Base-by-base conservation (phyloP, 2,888 invertebrate genomes). In the Drosophila niveifrons region DNA sequence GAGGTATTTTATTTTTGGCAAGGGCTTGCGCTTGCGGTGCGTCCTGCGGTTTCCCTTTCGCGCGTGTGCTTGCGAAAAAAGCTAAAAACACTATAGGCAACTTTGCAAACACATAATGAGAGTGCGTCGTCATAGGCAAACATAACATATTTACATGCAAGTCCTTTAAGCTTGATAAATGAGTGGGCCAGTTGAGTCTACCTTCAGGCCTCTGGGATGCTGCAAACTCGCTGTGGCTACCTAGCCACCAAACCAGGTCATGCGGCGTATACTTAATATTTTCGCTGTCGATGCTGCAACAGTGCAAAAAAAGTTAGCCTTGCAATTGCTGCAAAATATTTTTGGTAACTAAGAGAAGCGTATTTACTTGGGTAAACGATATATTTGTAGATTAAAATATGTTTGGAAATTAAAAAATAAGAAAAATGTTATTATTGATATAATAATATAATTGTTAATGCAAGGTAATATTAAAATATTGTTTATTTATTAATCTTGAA, bases 161-260 rank as follows among this genome's bases (percentile, higher is more conserved):
- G 84, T 89, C 76, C 72, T 74, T 89, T 90, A 90, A 90, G 90
- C 87, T 61, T 90, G 90, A 90, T 90, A 78, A 90, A 90, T 89
- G 88, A 75, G 67, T 66, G 66, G 72, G 67, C 70, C 73, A 53
- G 62, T 69, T 55, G 28, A 64, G 74, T 58, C 53, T 44, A 50
- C 61, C 10, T 43, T 43, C 34, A 15, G 46, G 10, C 23, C n/a
- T 31, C 31, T 31, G 55, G 31, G 15, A 47, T 15, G 13, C 17
- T 13, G 11, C 3, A 29, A 36, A 36, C 46, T 31, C 23, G 59
- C 18, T 58, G 59, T 8, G 34, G 57, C 43, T 46, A 31, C 41
- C 69, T 58, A 58, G 29, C 62, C 63, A 36, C 62, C 63, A 36
- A 72, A 66, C 15, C 55, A 68, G 72, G 59, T 57, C 77, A 68